These are phyloP conservation scores for Pogoniulus pusillus DNA, from an alignment of 2,797 vertebrate species.

Conservation along the genomic window DNA sequence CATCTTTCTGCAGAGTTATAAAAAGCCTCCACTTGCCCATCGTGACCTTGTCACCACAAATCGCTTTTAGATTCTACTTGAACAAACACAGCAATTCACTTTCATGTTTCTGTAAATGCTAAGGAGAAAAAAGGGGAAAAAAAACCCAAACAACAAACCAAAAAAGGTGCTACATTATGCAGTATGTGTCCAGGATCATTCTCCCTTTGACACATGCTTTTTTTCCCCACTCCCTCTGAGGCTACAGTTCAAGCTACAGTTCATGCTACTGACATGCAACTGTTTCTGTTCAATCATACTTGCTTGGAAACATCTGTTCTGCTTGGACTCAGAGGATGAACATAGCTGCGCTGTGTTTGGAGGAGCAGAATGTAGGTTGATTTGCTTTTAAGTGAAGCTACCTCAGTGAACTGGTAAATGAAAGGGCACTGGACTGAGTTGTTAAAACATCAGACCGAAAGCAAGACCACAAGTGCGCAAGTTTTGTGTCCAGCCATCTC, in stretches of 20 bases:
- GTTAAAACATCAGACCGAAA: neutral
- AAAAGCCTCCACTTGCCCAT: constrained; percentile 35
- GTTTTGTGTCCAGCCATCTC: neutral
- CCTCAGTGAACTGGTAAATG: neutral
- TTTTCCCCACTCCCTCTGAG: neutral
- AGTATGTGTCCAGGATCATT: neutral
- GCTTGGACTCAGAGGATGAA: neutral
- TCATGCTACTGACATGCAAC: neutral
- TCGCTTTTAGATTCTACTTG: constrained; percentile 60
- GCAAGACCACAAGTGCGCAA: neutral
- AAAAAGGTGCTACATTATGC: neutral
- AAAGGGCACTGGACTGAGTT: neutral
- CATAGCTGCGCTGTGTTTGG: neutral
- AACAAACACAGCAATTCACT: constrained; percentile 39
- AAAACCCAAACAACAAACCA: too few species aligned
- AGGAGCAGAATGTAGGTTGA: neutral
- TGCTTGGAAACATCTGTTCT: neutral
- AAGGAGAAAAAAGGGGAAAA: rapidly evolving
- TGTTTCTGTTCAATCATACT: neutral
- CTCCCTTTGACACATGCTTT: neutral
- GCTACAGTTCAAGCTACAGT: constrained; percentile 13
- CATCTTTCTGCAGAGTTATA: constrained; percentile 11
- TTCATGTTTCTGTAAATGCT: constrained; percentile 8
- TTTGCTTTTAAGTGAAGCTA: neutral
- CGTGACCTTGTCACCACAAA: constrained; percentile 57